Evolutionary conservation across 2,113 vertebrate genomes (phyloP), one percentile per base, ranked within the genome.

Genomic region (Jacana jacana): DNA sequence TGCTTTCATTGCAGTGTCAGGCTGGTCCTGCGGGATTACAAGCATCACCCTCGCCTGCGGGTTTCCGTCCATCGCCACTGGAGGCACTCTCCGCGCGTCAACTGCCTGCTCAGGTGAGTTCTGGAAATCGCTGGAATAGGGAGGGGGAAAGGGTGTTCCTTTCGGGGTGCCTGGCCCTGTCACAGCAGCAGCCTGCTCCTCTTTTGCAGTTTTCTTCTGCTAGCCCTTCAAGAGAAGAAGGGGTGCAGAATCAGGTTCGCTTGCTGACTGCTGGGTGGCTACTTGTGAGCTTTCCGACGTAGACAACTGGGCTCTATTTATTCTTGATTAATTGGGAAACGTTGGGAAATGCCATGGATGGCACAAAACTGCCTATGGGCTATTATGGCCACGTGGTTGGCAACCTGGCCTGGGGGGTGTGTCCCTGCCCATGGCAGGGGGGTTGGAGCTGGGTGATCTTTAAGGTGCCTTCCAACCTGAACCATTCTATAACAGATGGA

Each of bases 21-120:
- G 76, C 92, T 13, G 3, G 68, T 98, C 71, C 65, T 98, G 81
- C 93, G 57, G 57, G 84, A 95, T 14, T 98, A 98, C 42, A 86
- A 91, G 60, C 15, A 27, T 64, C 97, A 98, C 89, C 97, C 98
- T 3, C 93, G 83, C 4, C 89, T 98, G 83, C 94, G 17, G 87
- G 61, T 98, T n/a, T 95, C 97, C 4, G 5, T 97, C 44, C 98
- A 97, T 27, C 93, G 73, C 63, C 91, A 86, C 92, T 98, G 98
- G 98, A 97, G 94, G 49, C 97, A 98, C 91, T 98, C 97, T 3
- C 98, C 98, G 0, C 15, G 10, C 1, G 27, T 98, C 60, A 97
- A 16, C 88, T 98, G 97, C 85, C 4, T 98, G 75, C 57, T 98
- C 9, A 97, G 93, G 98, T 98, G 85, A 98, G 98, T 97, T 48